Evolutionary conservation across 1,140 invertebrate species (phyloP).

Genomic region (Copidosoma floridanum): DNA sequence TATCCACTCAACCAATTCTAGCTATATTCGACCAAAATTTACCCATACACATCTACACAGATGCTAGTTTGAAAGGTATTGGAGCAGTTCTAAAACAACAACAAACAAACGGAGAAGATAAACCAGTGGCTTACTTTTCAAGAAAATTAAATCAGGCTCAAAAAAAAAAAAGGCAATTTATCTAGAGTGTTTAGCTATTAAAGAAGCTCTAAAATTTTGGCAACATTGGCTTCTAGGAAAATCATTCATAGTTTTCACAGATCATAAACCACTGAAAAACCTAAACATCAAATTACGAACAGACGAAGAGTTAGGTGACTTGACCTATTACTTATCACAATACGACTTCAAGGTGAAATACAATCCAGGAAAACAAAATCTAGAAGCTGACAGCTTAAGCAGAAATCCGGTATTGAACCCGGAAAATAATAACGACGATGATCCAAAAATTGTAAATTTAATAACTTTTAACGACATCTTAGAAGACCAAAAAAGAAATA

Average conservation of each 20-base stretch:
- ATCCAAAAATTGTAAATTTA: neutral
- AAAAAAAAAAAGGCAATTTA: constrained; percentile 1
- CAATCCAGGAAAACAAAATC: constrained; percentile 22
- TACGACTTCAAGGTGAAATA: constrained; percentile 6
- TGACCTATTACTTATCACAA: neutral
- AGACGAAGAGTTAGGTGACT: neutral
- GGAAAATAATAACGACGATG: neutral
- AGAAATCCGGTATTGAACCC: too few species aligned
- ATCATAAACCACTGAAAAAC: constrained; percentile 26
- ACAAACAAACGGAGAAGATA: constrained; percentile 13
- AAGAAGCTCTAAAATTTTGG: constrained; percentile 7
- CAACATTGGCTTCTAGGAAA: constrained; percentile 11
- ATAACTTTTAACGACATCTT: neutral
- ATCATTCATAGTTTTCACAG: constrained; percentile 18
- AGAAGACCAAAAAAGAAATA: neutral
- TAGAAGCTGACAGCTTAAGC: constrained; percentile 23
- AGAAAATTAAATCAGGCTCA: constrained; percentile 3
- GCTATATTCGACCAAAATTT: constrained; percentile 32
- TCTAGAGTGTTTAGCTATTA: neutral
- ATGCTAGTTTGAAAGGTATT: constrained; percentile 23
- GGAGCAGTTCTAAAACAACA: constrained; percentile 28
- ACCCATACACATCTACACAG: constrained; percentile 29
- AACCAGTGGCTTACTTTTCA: too few species aligned
- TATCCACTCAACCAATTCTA: constrained; percentile 29
- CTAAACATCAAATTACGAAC: constrained; percentile 18